Evolutionary conservation across 2,113 vertebrate species (phyloP).

Genomic region (Microtus pennsylvanicus): DNA sequence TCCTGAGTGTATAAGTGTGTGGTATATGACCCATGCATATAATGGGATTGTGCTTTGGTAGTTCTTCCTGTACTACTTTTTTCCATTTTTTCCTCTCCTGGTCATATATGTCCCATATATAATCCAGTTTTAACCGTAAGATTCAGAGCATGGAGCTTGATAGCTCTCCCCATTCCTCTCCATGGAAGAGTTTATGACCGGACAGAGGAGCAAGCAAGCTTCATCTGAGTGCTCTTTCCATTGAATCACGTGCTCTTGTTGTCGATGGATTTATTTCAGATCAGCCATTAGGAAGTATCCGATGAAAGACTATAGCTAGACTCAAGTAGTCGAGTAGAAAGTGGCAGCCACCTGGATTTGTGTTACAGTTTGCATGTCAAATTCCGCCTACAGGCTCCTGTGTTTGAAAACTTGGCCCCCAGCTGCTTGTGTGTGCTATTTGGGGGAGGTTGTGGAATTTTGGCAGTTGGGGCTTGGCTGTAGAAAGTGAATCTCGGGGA

Average conservation of each 20-base stretch:
- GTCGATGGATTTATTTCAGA: constrained; percentile 32
- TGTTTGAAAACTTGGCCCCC: not conserved
- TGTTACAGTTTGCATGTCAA: not conserved
- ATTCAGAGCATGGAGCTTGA: not conserved
- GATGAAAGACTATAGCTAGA: not conserved
- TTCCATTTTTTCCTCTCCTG: constrained; percentile 17
- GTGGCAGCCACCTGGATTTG: not conserved
- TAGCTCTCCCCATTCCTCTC: not conserved
- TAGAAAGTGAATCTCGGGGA: not conserved
- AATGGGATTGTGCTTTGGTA: not conserved
- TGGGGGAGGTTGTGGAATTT: not conserved
- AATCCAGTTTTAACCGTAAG: not conserved
- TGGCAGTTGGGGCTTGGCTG: not conserved
- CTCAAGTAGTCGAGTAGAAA: not conserved
- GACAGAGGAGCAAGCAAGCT: constrained; percentile 36
- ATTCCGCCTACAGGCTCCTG: not conserved
- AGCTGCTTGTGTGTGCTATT: not conserved
- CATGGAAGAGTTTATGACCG: not conserved
- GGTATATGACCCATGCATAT: not conserved
- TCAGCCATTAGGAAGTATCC: not conserved
- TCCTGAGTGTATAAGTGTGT: not conserved
- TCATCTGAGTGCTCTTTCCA: constrained; percentile 14
- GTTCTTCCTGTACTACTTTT: not conserved
- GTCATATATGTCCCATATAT: not conserved
- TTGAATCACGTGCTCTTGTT: not conserved